Percentiles rank a stretch among this genome's conserved stretches.
Conservation (phyloP, 2,888 invertebrate genomes). For the Trilocha varians region DNA sequence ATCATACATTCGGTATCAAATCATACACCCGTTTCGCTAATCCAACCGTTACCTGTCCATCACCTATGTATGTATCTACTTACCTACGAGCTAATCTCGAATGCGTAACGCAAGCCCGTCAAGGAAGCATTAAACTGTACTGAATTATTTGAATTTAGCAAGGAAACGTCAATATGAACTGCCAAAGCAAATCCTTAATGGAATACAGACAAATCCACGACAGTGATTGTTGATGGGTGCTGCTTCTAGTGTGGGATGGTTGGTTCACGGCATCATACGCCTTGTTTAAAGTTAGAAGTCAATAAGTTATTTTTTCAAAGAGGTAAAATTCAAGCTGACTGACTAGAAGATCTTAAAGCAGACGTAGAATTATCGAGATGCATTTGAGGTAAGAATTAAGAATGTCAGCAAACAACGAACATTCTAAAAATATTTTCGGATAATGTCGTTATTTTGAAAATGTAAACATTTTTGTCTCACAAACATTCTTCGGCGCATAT, state of each 20-base stretch:
- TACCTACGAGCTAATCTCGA: slow-evolving; percentile 19
- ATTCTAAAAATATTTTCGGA: background rate
- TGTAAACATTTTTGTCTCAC: background rate
- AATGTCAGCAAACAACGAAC: too few species aligned
- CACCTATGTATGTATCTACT: slow-evolving; percentile 21
- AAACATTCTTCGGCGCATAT: slow-evolving; percentile 7
- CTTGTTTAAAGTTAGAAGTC: background rate
- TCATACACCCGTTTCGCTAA: background rate
- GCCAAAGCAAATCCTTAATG: slow-evolving; percentile 15
- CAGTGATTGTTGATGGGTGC: background rate
- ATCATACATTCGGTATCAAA: background rate
- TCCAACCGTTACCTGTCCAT: slow-evolving; percentile 17
- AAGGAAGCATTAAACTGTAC: slow-evolving; percentile 36
- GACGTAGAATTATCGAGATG: too few species aligned
- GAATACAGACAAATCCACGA: slow-evolving; percentile 6
- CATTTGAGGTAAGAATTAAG: too few species aligned
- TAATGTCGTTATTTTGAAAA: too few species aligned
- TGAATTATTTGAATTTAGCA: slow-evolving; percentile 31
- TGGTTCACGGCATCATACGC: background rate
- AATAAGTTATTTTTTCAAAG: background rate
- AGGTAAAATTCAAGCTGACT: too few species aligned
- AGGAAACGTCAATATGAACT: slow-evolving; percentile 34
- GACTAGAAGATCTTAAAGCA: too few species aligned
- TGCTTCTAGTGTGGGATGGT: background rate
- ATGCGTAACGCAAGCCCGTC: slow-evolving; percentile 18